These are phyloP conservation scores for Spizella passerina DNA, from an alignment of 2,797 vertebrate genomes.

Conservation along the genomic window DNA sequence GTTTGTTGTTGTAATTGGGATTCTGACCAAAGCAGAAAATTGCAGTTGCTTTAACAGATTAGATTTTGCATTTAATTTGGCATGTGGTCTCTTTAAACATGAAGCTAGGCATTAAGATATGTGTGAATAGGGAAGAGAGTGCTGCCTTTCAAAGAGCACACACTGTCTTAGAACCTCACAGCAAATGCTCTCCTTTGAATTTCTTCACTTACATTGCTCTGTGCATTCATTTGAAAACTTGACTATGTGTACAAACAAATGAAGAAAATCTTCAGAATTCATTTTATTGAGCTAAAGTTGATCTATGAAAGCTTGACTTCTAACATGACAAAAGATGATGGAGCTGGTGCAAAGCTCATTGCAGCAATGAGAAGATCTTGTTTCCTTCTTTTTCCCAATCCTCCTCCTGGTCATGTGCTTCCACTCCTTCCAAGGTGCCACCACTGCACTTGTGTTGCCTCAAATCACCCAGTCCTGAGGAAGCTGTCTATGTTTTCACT, in stretches of 20 bases:
- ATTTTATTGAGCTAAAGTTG: not conserved
- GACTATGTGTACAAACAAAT: not conserved
- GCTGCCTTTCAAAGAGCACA: not conserved
- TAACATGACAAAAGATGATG: not conserved
- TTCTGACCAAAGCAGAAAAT: constrained; percentile 16
- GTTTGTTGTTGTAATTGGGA: not conserved
- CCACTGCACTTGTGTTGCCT: not conserved
- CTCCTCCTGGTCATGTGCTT: not conserved
- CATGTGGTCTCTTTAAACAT: not conserved
- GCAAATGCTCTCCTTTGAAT: not conserved
- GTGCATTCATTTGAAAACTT: not conserved
- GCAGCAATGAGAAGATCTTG: not conserved
- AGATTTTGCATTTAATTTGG: constrained; percentile 29
- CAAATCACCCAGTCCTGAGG: not conserved
- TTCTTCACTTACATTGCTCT: not conserved
- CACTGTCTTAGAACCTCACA: not conserved
- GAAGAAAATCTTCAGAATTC: not conserved
- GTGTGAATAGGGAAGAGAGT: not conserved
- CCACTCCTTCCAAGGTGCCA: not conserved
- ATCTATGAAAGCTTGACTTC: not conserved
- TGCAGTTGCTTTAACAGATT: not conserved
- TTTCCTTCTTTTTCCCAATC: not conserved
- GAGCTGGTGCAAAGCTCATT: not conserved
- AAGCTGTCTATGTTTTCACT: not conserved
- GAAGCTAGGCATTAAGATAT: not conserved